Evolutionary conservation across 2,888 invertebrate species (phyloP).

Genomic region (Pilophorus perplexus): DNA sequence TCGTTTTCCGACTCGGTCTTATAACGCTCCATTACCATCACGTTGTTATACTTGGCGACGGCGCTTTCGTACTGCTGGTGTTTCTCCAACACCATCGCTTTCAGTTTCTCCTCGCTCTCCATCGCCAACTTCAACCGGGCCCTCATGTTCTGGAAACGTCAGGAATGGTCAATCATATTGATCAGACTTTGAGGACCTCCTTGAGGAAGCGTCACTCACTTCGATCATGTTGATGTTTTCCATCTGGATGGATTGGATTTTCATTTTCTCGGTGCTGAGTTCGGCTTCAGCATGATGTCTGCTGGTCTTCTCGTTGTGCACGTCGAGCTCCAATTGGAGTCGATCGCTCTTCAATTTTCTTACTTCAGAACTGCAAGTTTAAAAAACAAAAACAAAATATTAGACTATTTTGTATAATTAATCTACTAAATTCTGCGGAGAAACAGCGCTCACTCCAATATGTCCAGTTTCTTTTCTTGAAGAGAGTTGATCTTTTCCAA

Average conservation of each 20-base stretch:
- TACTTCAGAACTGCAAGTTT: conserved; percentile 16
- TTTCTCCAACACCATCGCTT: conserved; percentile 60
- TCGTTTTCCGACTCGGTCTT: conserved; percentile 43
- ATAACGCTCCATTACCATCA: conserved; percentile 47
- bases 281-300: conserved; percentile 18
- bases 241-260: conserved; percentile 27
- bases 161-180: not conserved
- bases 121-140: conserved; percentile 61
- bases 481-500: conserved; percentile 23
- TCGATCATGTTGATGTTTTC: conserved; percentile 31
- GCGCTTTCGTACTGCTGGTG: conserved; percentile 57
- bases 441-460: not conserved
- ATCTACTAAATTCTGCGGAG: no score
- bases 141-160: conserved; percentile 50
- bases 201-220: not conserved
- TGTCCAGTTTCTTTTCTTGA: conserved; percentile 31
- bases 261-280: conserved; percentile 20
- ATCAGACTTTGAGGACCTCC: not conserved
- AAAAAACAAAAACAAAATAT: no score
- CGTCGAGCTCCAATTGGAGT: conserved; percentile 13
- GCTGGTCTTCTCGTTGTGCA: conserved; percentile 33
- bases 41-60: conserved; percentile 52
- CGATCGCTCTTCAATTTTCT: conserved; percentile 10
- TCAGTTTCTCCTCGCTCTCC: conserved; percentile 63
- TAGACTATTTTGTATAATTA: no score